A percentile compares a stretch with the other conserved stretches of the same genome.
These are phyloP conservation scores for Coregonus sp. DNA, from an alignment of 2,797 vertebrate genomes.

Conservation along the genomic window DNA sequence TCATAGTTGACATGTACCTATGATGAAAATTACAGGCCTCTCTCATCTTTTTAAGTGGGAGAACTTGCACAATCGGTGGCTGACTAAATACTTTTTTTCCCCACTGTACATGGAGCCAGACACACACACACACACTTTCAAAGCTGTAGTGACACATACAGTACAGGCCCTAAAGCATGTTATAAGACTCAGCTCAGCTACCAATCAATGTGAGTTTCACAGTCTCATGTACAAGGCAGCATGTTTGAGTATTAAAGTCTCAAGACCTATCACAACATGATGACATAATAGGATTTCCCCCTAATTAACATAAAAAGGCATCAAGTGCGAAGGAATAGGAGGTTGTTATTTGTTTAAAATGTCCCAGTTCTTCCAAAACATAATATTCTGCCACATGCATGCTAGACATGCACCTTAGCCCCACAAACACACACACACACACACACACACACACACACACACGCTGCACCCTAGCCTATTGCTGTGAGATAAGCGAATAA, in stretches of 20 bases:
- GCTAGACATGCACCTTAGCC: background rate
- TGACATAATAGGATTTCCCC: background rate
- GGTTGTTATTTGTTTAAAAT: too few species aligned
- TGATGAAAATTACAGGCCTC: too few species aligned
- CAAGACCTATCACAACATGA: background rate
- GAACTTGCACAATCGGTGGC: too few species aligned
- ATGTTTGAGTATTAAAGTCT: background rate
- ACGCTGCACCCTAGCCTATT: background rate
- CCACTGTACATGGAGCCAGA: too few species aligned
- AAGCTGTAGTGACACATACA: too few species aligned
- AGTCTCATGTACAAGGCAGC: background rate
- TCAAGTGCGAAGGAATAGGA: too few species aligned
- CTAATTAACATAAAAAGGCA: too few species aligned
- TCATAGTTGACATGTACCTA: too few species aligned
- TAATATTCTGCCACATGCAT: background rate
- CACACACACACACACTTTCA: background rate
- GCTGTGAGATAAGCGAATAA: slow-evolving; percentile 4
- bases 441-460: background rate
- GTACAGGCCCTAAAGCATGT: background rate
- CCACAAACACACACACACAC: background rate
- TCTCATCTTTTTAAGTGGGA: too few species aligned
- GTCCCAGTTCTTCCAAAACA: background rate
- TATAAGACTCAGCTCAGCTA: background rate
- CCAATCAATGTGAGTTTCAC: background rate
- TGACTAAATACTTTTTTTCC: too few species aligned